Conservation (phyloP, 1,140 invertebrate species). For the Drosophila virilis region DNA sequence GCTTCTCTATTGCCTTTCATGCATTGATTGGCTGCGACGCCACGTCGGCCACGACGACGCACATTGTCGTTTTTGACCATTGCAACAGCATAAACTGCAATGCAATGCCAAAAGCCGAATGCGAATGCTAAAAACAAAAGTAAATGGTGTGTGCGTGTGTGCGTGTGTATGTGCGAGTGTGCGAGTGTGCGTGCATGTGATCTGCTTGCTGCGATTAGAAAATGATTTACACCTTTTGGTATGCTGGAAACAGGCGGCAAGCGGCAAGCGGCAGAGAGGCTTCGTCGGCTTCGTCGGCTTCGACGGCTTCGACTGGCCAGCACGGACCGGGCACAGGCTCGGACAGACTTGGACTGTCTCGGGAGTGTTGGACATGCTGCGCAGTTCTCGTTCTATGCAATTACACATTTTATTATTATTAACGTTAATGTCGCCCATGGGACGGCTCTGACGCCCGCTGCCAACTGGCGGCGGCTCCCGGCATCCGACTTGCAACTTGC, state of each 20-base stretch:
- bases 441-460: constrained; percentile 58
- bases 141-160: constrained; percentile 36
- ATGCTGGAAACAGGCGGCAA: constrained; percentile 10
- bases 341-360: constrained; percentile 11
- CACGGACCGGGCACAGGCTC: constrained; percentile 2
- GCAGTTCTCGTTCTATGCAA: constrained; percentile 59
- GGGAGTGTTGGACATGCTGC: constrained; percentile 31
- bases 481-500: not conserved
- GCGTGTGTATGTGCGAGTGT: no score
- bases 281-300: not conserved
- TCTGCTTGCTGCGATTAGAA: constrained; percentile 72
- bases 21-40: constrained; percentile 51
- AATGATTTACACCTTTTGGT: constrained; percentile 71
- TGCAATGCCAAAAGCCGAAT: constrained; percentile 57
- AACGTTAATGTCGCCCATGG: constrained; percentile 77
- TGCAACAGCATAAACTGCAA: constrained; percentile 23
- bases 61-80: constrained; percentile 53
- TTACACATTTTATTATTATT: constrained; percentile 80
- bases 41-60: constrained; percentile 23
- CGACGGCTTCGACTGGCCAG: not conserved
- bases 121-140: constrained; percentile 58
- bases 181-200: constrained; percentile 56
- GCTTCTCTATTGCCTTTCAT: constrained; percentile 26
- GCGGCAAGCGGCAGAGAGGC: not conserved
- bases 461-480: not conserved